Evolutionary conservation across 2,888 invertebrate genomes (phyloP), one percentile per base, ranked within the genome.

Genomic region (Machimus rusticus): DNA sequence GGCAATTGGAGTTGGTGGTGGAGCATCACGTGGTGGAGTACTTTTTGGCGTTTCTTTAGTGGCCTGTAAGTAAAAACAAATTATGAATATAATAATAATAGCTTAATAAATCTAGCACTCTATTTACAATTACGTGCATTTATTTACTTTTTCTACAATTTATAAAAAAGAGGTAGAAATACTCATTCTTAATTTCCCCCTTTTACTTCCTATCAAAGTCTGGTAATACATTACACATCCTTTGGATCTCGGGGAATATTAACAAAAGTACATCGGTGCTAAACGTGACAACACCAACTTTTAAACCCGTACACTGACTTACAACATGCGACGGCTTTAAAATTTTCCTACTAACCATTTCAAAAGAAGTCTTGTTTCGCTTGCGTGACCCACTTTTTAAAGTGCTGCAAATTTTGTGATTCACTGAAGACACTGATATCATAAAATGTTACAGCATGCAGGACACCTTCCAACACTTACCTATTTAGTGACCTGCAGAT

Each of bases 1-100:
- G 89, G 91, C 91, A 88, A 92, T 91, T 86, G 91, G 90, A 85
- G 93, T 92, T 88, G 92, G 93, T 87, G 93, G 93, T 89, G 93
- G 92, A 81, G 92, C 92, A 92, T 92, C 92, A 88, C 91, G 91
- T 87, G 92, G 92, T 87, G 92, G 91, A 88, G 92, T 92, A 12
- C 43, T 86, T 37, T 86, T 86, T 55, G 76, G 74, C 46, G n/a
- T 37, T 74, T 84, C 84, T 86, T 76, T 76, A 77, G 34, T 86
- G 23, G 77, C 77, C 86, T 86, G 55, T 14, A 86, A 86, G 9
- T 51, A 19, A 39, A 23, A 84, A 66, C 3, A 37, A 2, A 19
- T 14, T 43, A 14, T 23, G 14, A 46, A 19, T 23, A 79, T 16
- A 79, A 46, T 9, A 34, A 19, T 3, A 14, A 82, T 16, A n/a